Evolutionary conservation across 2,113 vertebrate genomes (phyloP), one percentile per base, ranked within the genome.

Genomic region (Zapornia atra): DNA sequence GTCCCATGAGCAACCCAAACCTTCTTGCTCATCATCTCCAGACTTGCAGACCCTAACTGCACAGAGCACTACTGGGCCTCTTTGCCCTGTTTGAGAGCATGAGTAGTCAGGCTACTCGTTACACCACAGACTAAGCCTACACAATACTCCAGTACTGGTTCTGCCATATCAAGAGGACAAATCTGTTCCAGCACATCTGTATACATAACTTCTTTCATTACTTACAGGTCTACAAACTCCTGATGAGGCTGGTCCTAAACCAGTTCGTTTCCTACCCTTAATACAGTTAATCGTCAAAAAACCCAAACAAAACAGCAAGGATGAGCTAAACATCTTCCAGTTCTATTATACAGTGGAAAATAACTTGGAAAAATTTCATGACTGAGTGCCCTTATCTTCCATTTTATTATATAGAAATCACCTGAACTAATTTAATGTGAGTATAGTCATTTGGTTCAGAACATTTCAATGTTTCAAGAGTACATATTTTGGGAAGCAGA

Each of bases 251-350:
- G 13, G 36, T 46, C 28, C 33, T 68, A 46, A 63, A 85, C 24
- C 33, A 38, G 9, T 51, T 89, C 28, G 15, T 46, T 56, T 57
- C 22, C 66, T 46, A 6, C 7, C 18, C 24, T 66, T 56, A 24
- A 38, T 29, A 82, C 4, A 50, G 6, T 21, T 68, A 51, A 63
- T 38, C 72, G 44, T 10, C 48, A 44, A 63, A 31, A 40, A 25
- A 5, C 1, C 4, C 21, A 46, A 61, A 63, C 0, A 1, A 29
- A 69, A 24, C 2, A n/a, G 26, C 24, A 80, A 34, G n/a, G 18
- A 28, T 3, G 48, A 86, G 54, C 25, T 34, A 60, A 53, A 48
- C 36, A 66, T 54, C 21, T 48, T 64, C 22, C 21, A 59, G 33
- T 63, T 57, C 61, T 88, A 25, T 57, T 83, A 18, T 18, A 40